phyloP scores from a whole-genome alignment of 1,140 invertebrate species.

The Euschistus heros region DNA sequence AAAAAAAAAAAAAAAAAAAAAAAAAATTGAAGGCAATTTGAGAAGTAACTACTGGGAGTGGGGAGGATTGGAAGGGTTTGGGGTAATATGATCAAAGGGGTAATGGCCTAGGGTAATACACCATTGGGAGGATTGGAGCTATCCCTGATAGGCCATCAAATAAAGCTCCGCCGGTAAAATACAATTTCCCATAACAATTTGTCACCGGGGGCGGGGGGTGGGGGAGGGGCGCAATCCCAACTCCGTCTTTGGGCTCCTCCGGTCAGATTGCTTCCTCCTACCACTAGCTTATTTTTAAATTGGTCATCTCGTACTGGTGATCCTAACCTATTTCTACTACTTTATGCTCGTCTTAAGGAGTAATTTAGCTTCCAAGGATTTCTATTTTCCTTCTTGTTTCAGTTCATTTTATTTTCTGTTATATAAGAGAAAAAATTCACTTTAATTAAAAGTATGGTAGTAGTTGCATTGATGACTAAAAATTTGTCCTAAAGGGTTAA shows the following conservation, averaged over 20 bases:
- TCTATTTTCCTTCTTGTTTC: too few species aligned
- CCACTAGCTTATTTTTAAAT: too few species aligned
- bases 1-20: background rate
- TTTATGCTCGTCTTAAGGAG: too few species aligned
- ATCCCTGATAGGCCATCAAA: conserved; percentile 9
- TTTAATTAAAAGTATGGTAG: too few species aligned
- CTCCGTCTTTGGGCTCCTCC: background rate
- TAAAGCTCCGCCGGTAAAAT: conserved; percentile 6
- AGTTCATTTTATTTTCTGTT: too few species aligned
- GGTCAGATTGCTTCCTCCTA: background rate
- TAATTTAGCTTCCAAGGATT: too few species aligned
- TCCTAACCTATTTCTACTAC: too few species aligned
- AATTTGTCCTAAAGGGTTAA: too few species aligned
- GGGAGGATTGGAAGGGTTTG: conserved; percentile 1
- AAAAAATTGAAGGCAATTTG: conserved; percentile 3
- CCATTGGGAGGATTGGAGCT: conserved; percentile 1
- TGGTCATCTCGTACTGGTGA: too few species aligned
- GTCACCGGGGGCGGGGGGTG: background rate
- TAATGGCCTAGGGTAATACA: conserved; percentile 9
- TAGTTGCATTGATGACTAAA: too few species aligned
- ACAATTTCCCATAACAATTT: conserved; percentile 10
- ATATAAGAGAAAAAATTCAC: too few species aligned
- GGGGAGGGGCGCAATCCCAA: background rate
- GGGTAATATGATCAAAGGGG: conserved; percentile 9
- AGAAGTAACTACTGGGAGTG: conserved; percentile 8